These are phyloP conservation scores for Champsocephalus esox DNA, from an alignment of 2,797 vertebrate genomes.

Conservation along the genomic window DNA sequence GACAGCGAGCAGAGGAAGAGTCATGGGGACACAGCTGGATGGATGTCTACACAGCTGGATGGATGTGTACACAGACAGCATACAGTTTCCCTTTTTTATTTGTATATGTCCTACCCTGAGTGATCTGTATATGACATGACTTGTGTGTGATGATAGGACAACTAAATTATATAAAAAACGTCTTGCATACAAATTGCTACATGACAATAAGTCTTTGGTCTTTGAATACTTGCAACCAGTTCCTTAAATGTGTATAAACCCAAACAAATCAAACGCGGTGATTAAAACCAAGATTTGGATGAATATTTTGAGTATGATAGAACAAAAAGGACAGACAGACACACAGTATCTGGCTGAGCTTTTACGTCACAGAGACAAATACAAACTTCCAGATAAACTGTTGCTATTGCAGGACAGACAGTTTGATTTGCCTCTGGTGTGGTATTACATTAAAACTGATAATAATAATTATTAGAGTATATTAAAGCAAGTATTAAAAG, in stretches of 20 bases:
- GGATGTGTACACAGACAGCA: conserved; percentile 11
- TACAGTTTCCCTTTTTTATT: conserved; percentile 13
- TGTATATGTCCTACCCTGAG: not conserved
- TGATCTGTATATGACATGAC: not conserved
- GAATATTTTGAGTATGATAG: not conserved
- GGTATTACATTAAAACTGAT: not conserved
- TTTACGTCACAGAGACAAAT: conserved; percentile 18
- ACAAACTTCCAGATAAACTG: not conserved
- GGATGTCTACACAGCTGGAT: conserved; percentile 54
- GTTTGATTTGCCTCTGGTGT: no score
- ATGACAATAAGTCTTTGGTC: not conserved
- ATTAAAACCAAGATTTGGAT: not conserved
- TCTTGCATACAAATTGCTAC: no score
- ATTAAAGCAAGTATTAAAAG: not conserved
- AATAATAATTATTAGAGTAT: not conserved
- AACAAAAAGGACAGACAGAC: conserved; percentile 1
- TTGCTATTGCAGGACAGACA: not conserved
- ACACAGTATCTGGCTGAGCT: not conserved
- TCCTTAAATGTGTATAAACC: not conserved
- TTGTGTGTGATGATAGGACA: no score
- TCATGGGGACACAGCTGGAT: conserved; percentile 56
- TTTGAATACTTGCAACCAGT: not conserved
- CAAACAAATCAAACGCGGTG: not conserved
- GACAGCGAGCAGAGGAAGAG: conserved; percentile 41
- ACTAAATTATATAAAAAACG: no score